Percentiles rank a stretch among this genome's conserved stretches.
Evolutionary conservation across 2,888 invertebrate species (phyloP).

Genomic region (Loripinus fragilis): DNA sequence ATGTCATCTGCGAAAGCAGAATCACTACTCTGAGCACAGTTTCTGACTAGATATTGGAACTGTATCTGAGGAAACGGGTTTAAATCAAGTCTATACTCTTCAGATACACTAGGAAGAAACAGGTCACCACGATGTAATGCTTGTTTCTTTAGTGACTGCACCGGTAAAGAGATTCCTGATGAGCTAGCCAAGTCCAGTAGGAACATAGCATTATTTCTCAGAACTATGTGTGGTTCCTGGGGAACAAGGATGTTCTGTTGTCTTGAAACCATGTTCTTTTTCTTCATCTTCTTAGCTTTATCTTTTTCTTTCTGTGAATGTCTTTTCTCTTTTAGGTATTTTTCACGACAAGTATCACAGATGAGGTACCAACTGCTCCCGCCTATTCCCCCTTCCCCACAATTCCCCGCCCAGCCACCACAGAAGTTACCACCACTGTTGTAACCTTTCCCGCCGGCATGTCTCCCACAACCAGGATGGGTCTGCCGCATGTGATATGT

Average conservation of each 20-base stretch:
- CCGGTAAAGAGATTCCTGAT: conserved; percentile 85
- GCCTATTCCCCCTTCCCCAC: conserved; percentile 93
- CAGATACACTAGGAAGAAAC: conserved; percentile 79
- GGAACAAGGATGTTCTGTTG: conserved; percentile 82
- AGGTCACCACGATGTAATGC: conserved; percentile 64
- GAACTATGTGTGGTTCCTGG: conserved; percentile 87
- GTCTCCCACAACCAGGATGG: conserved; percentile 95
- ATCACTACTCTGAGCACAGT: conserved; percentile 79
- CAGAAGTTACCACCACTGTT: conserved; percentile 95
- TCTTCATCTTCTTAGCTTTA: conserved; percentile 80
- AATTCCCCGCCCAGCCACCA: conserved; percentile 94
- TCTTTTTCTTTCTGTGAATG: conserved; percentile 80
- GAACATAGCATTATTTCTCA: conserved; percentile 97
- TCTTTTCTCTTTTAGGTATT: conserved; percentile 85
- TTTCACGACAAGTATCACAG: conserved; percentile 95
- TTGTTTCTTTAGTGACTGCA: conserved; percentile 69
- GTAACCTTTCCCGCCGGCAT: conserved; percentile 94
- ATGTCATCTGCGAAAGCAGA: conserved; percentile 82
- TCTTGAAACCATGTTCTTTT: conserved; percentile 69
- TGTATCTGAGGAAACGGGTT: conserved; percentile 80
- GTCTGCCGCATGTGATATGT: conserved; percentile 95
- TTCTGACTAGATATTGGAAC: conserved; percentile 77
- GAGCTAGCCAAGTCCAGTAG: conserved; percentile 94
- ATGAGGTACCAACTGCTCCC: conserved; percentile 94
- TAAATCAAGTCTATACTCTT: conserved; percentile 74